phyloP scores from a whole-genome alignment of 2,888 invertebrate genomes.

The Drosophila atroscutellata region DNA sequence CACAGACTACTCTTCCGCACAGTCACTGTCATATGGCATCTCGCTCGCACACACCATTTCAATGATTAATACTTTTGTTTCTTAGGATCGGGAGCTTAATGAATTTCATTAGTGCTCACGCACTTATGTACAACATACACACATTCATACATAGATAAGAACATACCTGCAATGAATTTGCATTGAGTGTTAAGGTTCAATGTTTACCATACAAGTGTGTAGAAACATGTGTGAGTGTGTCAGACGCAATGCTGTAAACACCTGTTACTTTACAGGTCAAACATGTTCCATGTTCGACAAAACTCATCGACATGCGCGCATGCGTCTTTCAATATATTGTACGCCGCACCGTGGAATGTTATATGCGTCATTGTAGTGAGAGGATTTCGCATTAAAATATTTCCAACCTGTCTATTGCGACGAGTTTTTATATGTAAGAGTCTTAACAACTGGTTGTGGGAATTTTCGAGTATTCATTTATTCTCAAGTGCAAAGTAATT shows the following conservation, averaged over 20 bases:
- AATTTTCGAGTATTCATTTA: not conserved
- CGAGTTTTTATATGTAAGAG: not conserved
- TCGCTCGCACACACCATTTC: conserved; percentile 2
- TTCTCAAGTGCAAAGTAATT: not conserved
- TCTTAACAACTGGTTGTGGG: not conserved
- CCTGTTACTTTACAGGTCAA: conserved; percentile 64
- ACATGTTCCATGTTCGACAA: conserved; percentile 50
- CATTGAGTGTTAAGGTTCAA: conserved; percentile 32
- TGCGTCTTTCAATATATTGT: conserved; percentile 46
- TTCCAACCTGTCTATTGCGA: not conserved
- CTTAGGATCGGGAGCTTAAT: conserved; percentile 6
- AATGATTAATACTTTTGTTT: conserved; percentile 3
- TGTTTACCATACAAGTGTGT: conserved; percentile 35
- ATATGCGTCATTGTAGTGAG: not conserved
- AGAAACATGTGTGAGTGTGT: conserved; percentile 11
- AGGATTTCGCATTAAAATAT: not conserved
- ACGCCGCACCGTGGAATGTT: conserved; percentile 34
- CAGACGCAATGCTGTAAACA: conserved; percentile 40
- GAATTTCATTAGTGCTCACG: conserved; percentile 5
- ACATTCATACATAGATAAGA: not conserved
- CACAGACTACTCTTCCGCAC: not conserved
- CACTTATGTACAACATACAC: not conserved
- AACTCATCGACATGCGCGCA: conserved; percentile 49
- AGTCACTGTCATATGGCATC: not conserved
- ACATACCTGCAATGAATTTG: conserved; percentile 26